phyloP scores from a whole-genome alignment of 2,113 vertebrate species.

The Sterrhoptilus dennistouni region DNA sequence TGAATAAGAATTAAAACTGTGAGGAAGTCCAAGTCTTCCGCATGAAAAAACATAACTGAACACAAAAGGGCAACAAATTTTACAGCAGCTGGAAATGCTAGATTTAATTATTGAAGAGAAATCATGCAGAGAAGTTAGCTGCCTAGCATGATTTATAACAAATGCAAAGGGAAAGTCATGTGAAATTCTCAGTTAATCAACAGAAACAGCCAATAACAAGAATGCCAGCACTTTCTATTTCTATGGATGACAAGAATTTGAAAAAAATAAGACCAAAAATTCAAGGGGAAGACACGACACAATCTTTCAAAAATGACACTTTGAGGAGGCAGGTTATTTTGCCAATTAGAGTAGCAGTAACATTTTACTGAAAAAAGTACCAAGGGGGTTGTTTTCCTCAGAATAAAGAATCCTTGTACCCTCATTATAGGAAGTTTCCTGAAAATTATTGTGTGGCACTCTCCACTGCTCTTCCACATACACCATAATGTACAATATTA shows the following conservation, averaged over 20 bases:
- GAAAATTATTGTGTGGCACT: neutral
- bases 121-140: conserved; percentile 73
- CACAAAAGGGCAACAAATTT: conserved; percentile 75
- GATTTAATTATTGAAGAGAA: conserved; percentile 77
- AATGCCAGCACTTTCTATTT: neutral
- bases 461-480: neutral
- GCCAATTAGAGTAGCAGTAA: neutral
- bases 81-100: conserved; percentile 73
- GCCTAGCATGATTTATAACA: conserved; percentile 67
- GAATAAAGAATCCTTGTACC: neutral
- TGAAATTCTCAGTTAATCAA: conserved; percentile 57
- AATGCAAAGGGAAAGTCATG: conserved; percentile 24
- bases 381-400: neutral
- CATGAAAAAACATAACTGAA: conserved; percentile 70
- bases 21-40: conserved; percentile 53
- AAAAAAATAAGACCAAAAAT: neutral
- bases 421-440: neutral
- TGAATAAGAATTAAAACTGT: conserved; percentile 65
- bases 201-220: conserved; percentile 20
- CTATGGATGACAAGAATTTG: neutral
- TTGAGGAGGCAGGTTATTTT: neutral
- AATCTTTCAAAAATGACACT: neutral
- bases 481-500: neutral
- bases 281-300: neutral
- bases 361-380: neutral